A percentile compares a stretch with the other conserved stretches of the same genome.
Conservation (phyloP, 2,888 invertebrate genomes). For the Pachycephus smyrnensis region DNA sequence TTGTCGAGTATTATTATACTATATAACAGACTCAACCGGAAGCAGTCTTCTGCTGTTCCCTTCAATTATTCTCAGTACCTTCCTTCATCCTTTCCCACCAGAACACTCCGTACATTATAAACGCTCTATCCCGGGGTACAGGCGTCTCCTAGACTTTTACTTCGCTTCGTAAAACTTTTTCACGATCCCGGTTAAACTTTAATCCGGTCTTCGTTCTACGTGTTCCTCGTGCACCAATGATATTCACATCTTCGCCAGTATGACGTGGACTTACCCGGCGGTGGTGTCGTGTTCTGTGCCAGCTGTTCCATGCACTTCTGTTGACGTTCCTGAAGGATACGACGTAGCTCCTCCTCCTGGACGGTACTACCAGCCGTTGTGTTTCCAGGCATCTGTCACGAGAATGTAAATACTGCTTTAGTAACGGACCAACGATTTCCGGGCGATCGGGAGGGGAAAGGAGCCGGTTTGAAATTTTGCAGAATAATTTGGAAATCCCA, state of each 20-base stretch:
- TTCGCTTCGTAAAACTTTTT: no score
- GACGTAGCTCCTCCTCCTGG: conserved; percentile 48
- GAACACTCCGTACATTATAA: background rate
- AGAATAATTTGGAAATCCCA: background rate
- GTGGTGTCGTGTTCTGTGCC: conserved; percentile 44
- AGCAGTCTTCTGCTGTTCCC: background rate
- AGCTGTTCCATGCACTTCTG: conserved; percentile 48
- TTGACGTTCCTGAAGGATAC: conserved; percentile 43
- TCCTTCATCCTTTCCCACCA: background rate
- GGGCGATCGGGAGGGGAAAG: background rate
- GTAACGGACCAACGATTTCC: no score
- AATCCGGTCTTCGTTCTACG: background rate
- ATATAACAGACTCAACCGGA: background rate
- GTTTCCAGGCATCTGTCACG: conserved; percentile 50
- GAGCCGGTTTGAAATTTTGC: background rate
- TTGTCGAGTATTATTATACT: no score
- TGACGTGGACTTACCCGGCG: conserved; percentile 43
- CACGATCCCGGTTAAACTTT: no score
- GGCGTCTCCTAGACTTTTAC: no score
- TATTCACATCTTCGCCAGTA: no score
- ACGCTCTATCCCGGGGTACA: background rate
- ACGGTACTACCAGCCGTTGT: conserved; percentile 54
- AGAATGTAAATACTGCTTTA: background rate
- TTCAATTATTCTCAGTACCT: background rate
- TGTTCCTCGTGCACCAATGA: background rate